Evolutionary conservation across 2,113 vertebrate species (phyloP).

Genomic region (Prinia subflava): DNA sequence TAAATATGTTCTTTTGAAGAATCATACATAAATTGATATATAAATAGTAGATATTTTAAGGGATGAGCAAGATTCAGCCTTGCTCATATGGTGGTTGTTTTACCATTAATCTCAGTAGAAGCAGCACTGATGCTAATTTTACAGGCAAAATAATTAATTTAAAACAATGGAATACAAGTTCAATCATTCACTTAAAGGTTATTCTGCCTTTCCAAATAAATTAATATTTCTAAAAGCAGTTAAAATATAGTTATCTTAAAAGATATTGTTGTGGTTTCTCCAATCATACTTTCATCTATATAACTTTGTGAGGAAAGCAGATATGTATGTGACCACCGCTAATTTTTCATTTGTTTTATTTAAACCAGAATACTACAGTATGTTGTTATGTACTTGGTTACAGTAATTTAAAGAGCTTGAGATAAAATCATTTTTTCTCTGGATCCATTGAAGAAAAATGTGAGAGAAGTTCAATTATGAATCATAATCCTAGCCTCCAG

Average conservation of each 20-base stretch:
- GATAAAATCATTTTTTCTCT: neutral
- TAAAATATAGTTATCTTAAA: neutral
- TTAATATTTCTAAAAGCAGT: neutral
- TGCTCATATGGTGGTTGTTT: neutral
- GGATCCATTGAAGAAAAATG: neutral
- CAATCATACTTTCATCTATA: neutral
- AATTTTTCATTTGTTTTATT: neutral
- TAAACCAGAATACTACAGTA: neutral
- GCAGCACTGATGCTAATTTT: neutral
- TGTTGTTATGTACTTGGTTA: neutral
- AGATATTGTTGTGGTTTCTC: neutral
- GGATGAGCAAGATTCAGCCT: neutral
- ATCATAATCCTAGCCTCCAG: neutral
- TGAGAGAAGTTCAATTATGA: neutral
- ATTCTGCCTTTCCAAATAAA: neutral
- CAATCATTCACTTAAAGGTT: neutral
- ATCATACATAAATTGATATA: neutral
- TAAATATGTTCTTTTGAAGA: neutral
- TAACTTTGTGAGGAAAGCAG: neutral
- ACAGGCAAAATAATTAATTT: neutral
- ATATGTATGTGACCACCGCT: neutral
- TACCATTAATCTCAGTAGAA: neutral
- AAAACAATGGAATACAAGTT: neutral
- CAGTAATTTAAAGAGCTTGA: neutral
- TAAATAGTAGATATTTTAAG: neutral